Base-by-base conservation (phyloP, 2,888 invertebrate species). In the Heliconius cydno region DNA sequence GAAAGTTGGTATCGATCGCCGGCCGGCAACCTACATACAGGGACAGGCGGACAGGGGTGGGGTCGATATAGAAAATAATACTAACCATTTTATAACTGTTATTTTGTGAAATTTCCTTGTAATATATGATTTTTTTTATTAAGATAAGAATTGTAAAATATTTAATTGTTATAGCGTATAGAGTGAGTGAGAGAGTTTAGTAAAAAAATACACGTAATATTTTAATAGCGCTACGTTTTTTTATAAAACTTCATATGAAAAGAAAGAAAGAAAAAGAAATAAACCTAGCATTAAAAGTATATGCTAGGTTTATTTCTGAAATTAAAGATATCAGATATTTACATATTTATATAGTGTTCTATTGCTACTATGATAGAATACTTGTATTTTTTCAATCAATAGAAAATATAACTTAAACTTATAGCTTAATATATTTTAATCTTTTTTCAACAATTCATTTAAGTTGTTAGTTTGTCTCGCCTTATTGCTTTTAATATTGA, bases 1-100 rank as follows among this genome's bases (percentile, higher is more conserved):
- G 81, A 74, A 84, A 46, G 85, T 86, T 86, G 86, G 86, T 83
- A 86, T 78, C 79, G 79, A 82, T 84, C 82, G 84, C 84, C 85
- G 86, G 86, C 84, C 84, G 86, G 84, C 84, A 80, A 80, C 80
- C 83, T 80, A 63, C 78, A 70, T 71, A 70, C 79, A 38, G 60
- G 52, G 60, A n/a, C 60, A 60, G 78, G 80, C n/a, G 52, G 60
- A 12, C 60, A 60, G 78, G 80, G 82, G 82, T 80, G 80, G 79
- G 80, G 80, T 80, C 70, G 60, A 57, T 68, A 34, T 79, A 38
- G 68, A 67, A 67, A 46, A 79, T 79, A 63, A 25, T 12, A 65
- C 65, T 65, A 46, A 41, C 28, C 41, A 63, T 63, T 28, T 65
- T 65, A 63, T 63, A 65, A 63, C 63, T 30, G 65, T 75, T 75